phyloP scores from a whole-genome alignment of 2,797 vertebrate species.

The Merluccius polli region DNA sequence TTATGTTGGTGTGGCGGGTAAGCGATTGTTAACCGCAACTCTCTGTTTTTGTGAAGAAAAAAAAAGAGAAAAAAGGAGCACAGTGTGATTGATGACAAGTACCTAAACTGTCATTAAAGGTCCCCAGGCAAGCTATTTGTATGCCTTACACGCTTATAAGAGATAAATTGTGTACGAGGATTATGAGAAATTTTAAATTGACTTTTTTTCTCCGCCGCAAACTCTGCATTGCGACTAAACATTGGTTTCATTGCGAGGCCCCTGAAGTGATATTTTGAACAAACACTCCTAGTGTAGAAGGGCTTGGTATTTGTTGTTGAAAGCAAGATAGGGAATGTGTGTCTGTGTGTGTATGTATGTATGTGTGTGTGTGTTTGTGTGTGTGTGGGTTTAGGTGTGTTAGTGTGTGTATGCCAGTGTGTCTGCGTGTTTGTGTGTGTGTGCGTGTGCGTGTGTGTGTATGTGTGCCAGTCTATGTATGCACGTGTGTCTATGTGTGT shows the following conservation, averaged over 20 bases:
- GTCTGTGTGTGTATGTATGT: too few species aligned
- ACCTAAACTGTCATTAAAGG: constrained; percentile 33
- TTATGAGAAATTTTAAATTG: constrained; percentile 29
- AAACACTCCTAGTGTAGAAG: background rate
- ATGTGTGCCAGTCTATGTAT: background rate
- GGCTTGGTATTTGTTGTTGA: background rate
- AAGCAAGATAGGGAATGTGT: background rate
- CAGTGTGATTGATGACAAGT: constrained; percentile 42
- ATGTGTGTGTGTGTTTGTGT: background rate
- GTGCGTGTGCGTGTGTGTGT: background rate
- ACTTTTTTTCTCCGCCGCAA: background rate
- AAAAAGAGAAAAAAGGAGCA: constrained; percentile 6
- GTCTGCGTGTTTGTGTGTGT: background rate
- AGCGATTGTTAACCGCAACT: background rate
- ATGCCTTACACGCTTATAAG: constrained; percentile 32
- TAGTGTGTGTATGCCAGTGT: background rate
- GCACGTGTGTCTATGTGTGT: background rate
- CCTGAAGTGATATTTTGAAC: background rate
- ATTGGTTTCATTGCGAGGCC: background rate
- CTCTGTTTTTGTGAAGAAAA: background rate
- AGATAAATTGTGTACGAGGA: constrained; percentile 23
- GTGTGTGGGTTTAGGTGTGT: background rate
- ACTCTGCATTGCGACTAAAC: background rate
- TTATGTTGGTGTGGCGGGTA: background rate
- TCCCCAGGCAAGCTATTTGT: constrained; percentile 40